A percentile compares a stretch with the other conserved stretches of the same genome.
phyloP scores from a whole-genome alignment of 2,888 invertebrate genomes.

The Neria commutata region DNA sequence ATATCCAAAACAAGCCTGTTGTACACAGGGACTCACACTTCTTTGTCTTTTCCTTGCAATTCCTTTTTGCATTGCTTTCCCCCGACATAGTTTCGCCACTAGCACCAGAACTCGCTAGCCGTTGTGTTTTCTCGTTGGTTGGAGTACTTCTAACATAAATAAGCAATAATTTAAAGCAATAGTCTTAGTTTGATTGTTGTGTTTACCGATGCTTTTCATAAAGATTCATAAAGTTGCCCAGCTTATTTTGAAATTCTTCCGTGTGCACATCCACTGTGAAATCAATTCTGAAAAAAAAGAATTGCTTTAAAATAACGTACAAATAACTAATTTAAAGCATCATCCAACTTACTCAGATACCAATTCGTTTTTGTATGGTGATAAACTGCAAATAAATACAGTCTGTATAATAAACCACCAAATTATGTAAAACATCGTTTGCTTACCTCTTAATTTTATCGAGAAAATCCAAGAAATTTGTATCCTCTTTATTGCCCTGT shows the following conservation, averaged over 20 bases:
- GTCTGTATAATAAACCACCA: neutral
- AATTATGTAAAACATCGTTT: too few relatives aligned
- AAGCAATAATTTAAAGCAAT: neutral
- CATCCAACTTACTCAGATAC: conserved; percentile 46
- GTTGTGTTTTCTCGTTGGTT: conserved; percentile 29
- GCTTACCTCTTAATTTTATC: conserved; percentile 46
- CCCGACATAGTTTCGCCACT: conserved; percentile 38
- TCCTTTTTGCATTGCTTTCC: conserved; percentile 43
- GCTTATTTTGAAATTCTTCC: conserved; percentile 51
- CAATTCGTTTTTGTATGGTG: conserved; percentile 46
- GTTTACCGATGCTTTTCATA: conserved; percentile 37
- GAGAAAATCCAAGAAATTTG: conserved; percentile 57
- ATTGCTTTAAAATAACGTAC: neutral
- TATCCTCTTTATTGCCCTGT: conserved; percentile 53
- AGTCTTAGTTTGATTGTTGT: neutral
- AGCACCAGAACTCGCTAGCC: conserved; percentile 28
- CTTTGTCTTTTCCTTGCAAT: conserved; percentile 54
- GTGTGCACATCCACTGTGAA: conserved; percentile 44
- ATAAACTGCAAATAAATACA: conserved; percentile 39
- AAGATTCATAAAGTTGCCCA: conserved; percentile 51
- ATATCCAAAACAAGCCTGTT: too few relatives aligned
- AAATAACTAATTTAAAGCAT: neutral
- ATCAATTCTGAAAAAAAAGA: conserved; percentile 24
- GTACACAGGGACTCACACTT: conserved; percentile 45
- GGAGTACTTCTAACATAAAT: conserved; percentile 21